Evolutionary conservation across 2,113 vertebrate species (phyloP).

Genomic region (Trichechus manatus): DNA sequence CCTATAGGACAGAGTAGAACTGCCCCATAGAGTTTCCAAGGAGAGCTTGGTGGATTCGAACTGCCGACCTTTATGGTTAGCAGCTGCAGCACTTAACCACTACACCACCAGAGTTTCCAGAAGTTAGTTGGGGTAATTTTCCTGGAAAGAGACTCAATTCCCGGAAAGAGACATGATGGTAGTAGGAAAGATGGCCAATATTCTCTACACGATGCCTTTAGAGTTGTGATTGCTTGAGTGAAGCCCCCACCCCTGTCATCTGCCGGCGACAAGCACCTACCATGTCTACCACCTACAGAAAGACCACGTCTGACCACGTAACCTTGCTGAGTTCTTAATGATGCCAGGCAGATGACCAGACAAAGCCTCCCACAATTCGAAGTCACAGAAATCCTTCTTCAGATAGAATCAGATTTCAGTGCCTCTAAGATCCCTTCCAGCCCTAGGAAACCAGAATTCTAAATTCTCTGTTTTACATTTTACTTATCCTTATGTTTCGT

Average conservation of each 20-base stretch:
- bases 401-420: not conserved
- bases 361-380: not conserved
- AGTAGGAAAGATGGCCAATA: not conserved
- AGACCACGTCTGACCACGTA: not conserved
- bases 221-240: not conserved
- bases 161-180: not conserved
- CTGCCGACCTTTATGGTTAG: too few relatives aligned
- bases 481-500: conserved; percentile 6
- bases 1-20: too few relatives aligned
- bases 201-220: not conserved
- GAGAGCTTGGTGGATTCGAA: too few relatives aligned
- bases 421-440: not conserved
- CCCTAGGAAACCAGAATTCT: conserved; percentile 16
- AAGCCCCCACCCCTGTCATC: not conserved
- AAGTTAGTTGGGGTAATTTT: not conserved
- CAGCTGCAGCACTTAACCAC: too few relatives aligned
- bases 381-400: not conserved
- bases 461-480: not conserved
- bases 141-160: not conserved
- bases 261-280: not conserved
- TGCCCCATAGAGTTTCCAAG: too few relatives aligned
- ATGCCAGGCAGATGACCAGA: not conserved
- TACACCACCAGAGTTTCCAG: not conserved
- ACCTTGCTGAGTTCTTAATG: not conserved
- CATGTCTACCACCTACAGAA: not conserved